Conservation (phyloP, 2,888 invertebrate genomes). For the Drosophila merina region DNA sequence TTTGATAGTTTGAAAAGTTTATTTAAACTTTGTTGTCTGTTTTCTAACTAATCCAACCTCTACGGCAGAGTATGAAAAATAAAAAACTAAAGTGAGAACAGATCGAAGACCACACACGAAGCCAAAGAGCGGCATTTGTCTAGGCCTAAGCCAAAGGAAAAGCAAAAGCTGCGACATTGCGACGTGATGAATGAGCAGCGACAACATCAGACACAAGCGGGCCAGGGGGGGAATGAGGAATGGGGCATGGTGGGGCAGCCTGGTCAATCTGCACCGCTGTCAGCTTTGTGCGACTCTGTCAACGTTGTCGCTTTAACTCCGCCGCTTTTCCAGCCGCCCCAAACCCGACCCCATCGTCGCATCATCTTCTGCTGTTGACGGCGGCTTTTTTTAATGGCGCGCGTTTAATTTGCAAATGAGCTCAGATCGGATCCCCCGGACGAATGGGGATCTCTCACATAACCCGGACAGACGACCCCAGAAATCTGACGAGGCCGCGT, state of each 20-base stretch:
- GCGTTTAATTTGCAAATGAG: conserved; percentile 76
- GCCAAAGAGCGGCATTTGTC: conserved; percentile 30
- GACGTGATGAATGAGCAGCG: conserved; percentile 72
- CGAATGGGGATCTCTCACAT: conserved; percentile 6
- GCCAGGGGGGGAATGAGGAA: background rate
- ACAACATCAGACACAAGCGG: conserved; percentile 49
- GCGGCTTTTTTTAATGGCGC: conserved; percentile 31
- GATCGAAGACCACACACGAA: conserved; percentile 39
- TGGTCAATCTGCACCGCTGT: conserved; percentile 49
- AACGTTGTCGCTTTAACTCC: conserved; percentile 48
- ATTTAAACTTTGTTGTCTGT: background rate
- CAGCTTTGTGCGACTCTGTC: conserved; percentile 75
- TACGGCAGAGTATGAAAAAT: conserved; percentile 9
- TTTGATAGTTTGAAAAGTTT: background rate
- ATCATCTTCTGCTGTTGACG: conserved; percentile 16
- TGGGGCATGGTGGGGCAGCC: conserved; percentile 12
- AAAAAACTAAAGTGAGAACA: conserved; percentile 18
- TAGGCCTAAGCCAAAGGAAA: conserved; percentile 47
- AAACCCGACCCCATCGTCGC: background rate
- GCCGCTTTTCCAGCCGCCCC: conserved; percentile 18
- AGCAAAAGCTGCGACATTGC: conserved; percentile 37
- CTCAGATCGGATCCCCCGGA: conserved; percentile 36
- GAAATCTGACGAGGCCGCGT: background rate
- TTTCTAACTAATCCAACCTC: background rate
- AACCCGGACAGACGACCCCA: conserved; percentile 6